phyloP scores from a whole-genome alignment of 1,140 invertebrate genomes.

The Pseudomyrmex pallidus region DNA sequence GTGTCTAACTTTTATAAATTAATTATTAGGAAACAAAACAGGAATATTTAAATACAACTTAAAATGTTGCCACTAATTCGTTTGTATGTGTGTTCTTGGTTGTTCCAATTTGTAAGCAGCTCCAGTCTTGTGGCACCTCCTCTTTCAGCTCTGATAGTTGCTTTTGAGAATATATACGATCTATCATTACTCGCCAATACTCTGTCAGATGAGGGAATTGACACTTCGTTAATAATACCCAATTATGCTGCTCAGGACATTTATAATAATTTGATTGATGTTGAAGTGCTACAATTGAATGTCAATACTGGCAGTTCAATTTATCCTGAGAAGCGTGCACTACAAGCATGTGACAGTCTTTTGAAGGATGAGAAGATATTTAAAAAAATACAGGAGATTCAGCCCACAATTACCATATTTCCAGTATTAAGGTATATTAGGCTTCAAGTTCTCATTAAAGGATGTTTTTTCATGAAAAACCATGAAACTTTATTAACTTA shows the following conservation, averaged over 20 bases:
- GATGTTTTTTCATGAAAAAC: background rate
- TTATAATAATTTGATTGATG: conserved; percentile 79
- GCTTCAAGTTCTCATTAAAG: background rate
- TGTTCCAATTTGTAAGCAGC: conserved; percentile 43
- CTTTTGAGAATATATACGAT: conserved; percentile 81
- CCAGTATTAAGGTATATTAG: conserved; percentile 79
- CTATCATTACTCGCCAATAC: conserved; percentile 82
- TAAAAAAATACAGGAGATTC: conserved; percentile 74
- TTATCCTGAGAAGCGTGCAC: conserved; percentile 68
- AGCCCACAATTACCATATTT: conserved; percentile 80
- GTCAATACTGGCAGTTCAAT: conserved; percentile 47
- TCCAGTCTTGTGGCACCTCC: conserved; percentile 77
- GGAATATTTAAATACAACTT: background rate
- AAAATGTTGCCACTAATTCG: conserved; percentile 31
- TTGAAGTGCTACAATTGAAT: conserved; percentile 77
- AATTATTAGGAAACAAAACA: background rate
- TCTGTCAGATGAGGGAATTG: conserved; percentile 79
- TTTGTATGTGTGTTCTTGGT: conserved; percentile 20
- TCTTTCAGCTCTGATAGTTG: conserved; percentile 79
- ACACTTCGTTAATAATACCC: conserved; percentile 78
- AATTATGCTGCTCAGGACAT: conserved; percentile 64
- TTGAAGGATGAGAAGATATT: conserved; percentile 73
- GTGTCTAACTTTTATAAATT: background rate
- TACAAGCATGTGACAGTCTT: conserved; percentile 77
- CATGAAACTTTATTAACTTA: background rate